Evolutionary conservation across 2,113 vertebrate species (phyloP).

Genomic region (Aviceda subcristata): DNA sequence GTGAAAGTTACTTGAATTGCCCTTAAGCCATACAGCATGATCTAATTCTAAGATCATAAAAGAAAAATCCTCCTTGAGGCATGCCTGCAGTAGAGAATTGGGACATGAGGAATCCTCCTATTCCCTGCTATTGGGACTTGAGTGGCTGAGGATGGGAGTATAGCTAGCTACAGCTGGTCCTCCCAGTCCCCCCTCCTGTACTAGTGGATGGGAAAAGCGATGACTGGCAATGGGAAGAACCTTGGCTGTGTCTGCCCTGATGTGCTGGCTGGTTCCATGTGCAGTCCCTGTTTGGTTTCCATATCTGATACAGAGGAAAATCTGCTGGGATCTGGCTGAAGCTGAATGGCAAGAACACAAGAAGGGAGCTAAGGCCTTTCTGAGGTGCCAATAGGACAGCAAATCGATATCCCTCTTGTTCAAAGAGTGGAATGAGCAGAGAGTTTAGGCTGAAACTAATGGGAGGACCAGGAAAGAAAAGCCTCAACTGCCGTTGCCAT

Average conservation of each 20-base stretch:
- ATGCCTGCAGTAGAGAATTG: accelerated
- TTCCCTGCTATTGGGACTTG: accelerated
- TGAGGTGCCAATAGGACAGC: not conserved
- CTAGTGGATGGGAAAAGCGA: no score
- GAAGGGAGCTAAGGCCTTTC: not conserved
- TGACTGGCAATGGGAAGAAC: accelerated
- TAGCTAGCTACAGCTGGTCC: not conserved
- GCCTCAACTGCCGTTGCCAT: not conserved
- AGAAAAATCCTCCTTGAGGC: not conserved
- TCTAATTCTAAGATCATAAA: not conserved
- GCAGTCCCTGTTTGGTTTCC: not conserved
- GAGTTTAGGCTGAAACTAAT: not conserved
- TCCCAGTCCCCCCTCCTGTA: no score
- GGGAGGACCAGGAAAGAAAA: not conserved
- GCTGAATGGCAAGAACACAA: not conserved
- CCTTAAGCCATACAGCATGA: not conserved
- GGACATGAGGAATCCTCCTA: not conserved
- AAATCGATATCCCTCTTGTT: not conserved
- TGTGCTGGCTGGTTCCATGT: not conserved
- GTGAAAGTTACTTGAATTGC: not conserved
- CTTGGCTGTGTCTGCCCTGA: not conserved
- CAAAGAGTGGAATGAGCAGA: not conserved
- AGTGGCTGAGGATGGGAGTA: not conserved
- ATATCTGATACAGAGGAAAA: not conserved
- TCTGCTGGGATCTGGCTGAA: not conserved